Evolutionary conservation across 2,888 invertebrate genomes (phyloP).

Genomic region (Pollenia labialis): DNA sequence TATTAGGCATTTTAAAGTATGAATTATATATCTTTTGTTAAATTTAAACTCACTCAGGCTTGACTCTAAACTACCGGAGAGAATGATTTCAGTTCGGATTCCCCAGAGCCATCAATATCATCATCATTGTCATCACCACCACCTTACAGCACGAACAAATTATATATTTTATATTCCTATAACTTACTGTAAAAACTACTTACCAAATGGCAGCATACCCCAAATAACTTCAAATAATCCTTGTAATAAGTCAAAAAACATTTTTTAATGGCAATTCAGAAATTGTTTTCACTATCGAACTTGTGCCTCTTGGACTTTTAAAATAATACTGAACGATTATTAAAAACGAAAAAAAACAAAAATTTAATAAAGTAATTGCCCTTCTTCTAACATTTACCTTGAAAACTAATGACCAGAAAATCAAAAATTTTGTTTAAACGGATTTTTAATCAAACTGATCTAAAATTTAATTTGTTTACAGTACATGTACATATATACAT

Average conservation of each 20-base stretch:
- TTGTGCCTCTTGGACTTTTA: neutral
- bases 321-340: slow-evolving; percentile 18
- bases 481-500: neutral
- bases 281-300: neutral
- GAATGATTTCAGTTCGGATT: slow-evolving; percentile 47
- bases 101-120: slow-evolving; percentile 55
- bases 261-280: slow-evolving; percentile 24
- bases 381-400: neutral
- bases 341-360: neutral
- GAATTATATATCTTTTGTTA: neutral
- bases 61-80: slow-evolving; percentile 3
- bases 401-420: slow-evolving; percentile 10
- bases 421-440: neutral
- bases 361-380: neutral
- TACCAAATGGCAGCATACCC: slow-evolving; percentile 57
- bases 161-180: neutral
- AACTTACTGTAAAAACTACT: neutral
- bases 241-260: slow-evolving; percentile 71
- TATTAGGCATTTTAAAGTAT: neutral
- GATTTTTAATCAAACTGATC: neutral
- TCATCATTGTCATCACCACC: slow-evolving; percentile 48
- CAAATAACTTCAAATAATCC: slow-evolving; percentile 66
- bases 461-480: neutral
- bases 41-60: slow-evolving; percentile 19
- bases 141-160: neutral